Base-by-base conservation (phyloP, 2,888 invertebrate species). In the Petrolisthes cinctipes region DNA sequence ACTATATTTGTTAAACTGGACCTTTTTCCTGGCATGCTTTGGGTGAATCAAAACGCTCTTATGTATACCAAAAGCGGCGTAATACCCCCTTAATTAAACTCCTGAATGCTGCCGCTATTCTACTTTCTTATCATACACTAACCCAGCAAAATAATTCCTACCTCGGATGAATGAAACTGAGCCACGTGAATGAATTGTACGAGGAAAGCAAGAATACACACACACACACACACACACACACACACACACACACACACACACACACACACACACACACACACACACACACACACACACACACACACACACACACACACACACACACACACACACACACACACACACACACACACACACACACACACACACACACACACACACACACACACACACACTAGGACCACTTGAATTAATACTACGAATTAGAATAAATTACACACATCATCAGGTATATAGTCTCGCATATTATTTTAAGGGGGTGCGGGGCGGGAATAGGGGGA, bases 281-380 rank as follows among this genome's bases (percentile, higher is more conserved):
- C 75, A 76, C 75, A 23, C 75, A 76, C 37, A 37, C 20, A n/a
- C 37, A 76, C 23, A 23, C 75, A n/a, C 71, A 71, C 71, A 71
- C 71, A 71, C 71, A 71, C 71, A 71, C 71, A 71, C 71, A 71
- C 71, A 71, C 73, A 61, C 61, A 61, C 61, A 61, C 61, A 61
- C 61, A 61, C 61, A 61, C 61, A 61, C 61, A 61, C 54, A 76
- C 37, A 76, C 37, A 37, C 61, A 61, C 75, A 75, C 75, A 75
- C 75, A 75, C 75, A 75, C 75, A 75, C 75, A 75, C 75, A 75
- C 75, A 75, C 75, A 75, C 75, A 75, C 75, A 75, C 75, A 75
- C 75, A 75, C 75, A 75, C 75, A 75, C 75, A 75, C 75, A 75
- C 75, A 75, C 75, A 75, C 75, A 75, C 75, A 75, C 75, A 75